phyloP scores from a whole-genome alignment of 1,140 invertebrate species.

The Leptonema lineaticorne region DNA sequence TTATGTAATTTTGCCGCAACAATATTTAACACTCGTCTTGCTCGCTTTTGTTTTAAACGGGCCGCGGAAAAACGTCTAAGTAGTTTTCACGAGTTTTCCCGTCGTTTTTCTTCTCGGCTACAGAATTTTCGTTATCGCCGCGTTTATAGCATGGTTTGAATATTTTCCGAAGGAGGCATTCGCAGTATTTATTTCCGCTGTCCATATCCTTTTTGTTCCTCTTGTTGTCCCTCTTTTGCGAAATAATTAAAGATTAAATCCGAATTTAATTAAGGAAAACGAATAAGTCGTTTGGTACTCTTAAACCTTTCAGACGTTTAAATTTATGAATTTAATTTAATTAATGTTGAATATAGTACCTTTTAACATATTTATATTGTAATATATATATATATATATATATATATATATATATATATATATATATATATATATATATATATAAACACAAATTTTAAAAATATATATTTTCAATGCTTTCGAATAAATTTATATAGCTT shows the following conservation, averaged over 20 bases:
- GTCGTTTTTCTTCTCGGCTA: not conserved
- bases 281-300: not conserved
- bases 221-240: too few species aligned
- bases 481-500: too few species aligned
- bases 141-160: not conserved
- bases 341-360: not conserved
- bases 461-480: too few species aligned
- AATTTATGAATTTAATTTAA: not conserved
- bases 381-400: not conserved
- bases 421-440: not conserved
- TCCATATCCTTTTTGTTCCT: too few species aligned
- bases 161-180: not conserved
- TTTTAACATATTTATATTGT: too few species aligned
- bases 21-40: slow-evolving; percentile 16
- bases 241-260: too few species aligned
- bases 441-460: not conserved
- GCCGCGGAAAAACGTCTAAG: not conserved
- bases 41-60: too few species aligned
- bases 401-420: not conserved
- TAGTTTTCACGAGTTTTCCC: not conserved
- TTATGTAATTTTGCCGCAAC: slow-evolving; percentile 23
- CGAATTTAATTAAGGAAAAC: not conserved
- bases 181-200: too few species aligned
- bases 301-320: not conserved
- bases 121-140: not conserved